Conservation (phyloP, 2,888 invertebrate species). For the Lasioglossum morio region DNA sequence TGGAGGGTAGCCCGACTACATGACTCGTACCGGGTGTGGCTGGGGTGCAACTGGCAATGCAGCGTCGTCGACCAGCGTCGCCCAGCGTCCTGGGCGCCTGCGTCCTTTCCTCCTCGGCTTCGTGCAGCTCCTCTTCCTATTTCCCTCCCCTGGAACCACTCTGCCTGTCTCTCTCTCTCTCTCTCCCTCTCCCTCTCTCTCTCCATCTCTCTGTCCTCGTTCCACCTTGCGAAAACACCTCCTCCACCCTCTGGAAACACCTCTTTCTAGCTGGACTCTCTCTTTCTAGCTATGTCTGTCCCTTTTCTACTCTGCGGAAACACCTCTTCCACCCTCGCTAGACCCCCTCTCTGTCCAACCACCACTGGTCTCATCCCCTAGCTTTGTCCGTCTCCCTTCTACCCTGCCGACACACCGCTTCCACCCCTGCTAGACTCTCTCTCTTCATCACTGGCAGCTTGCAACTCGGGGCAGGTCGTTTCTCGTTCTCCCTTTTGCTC, state of each 20-base stretch:
- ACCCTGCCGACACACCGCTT: background rate
- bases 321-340: background rate
- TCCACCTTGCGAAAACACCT: constrained; percentile 36
- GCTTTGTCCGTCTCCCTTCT: background rate
- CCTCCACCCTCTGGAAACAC: background rate
- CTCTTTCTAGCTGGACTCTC: constrained; percentile 11
- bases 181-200: constrained; percentile 28
- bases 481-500: constrained; percentile 49
- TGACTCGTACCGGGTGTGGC: constrained; percentile 84
- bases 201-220: constrained; percentile 2
- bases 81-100: constrained; percentile 77
- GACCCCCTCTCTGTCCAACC: background rate
- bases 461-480: constrained; percentile 6
- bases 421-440: background rate
- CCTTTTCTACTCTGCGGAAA: background rate
- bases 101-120: constrained; percentile 70
- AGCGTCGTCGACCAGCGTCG: constrained; percentile 74
- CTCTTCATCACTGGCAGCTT: background rate
- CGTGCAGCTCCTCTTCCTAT: constrained; percentile 66
- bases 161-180: constrained; percentile 27
- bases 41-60: constrained; percentile 82
- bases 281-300: background rate
- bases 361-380: background rate
- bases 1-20: constrained; percentile 84
- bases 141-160: constrained; percentile 6